Base-by-base conservation (phyloP, 2,888 invertebrate genomes). In the Odontocolon sp. region DNA sequence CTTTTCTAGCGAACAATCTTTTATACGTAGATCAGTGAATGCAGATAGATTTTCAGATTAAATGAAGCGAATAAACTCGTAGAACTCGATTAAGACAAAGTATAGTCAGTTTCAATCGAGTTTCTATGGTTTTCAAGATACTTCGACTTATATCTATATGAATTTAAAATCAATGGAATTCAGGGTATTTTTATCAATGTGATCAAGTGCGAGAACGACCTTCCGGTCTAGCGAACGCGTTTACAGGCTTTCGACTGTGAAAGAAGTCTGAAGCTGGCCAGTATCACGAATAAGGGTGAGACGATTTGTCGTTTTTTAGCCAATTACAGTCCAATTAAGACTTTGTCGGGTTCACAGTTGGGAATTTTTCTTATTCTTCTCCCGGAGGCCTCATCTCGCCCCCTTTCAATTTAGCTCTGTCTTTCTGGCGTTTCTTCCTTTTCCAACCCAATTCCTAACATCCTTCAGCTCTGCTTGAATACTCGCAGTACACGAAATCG, bases 301-400 rank as follows among this genome's bases (percentile, higher is more conserved):
- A 26, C 31, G 59, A 73, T 67, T 54, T 36, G 31, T 54, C 40
- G 21, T 45, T 64, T 61, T 71, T 63, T 63, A 77, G 66, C 70
- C 79, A 80, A 81, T 82, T 81, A 81, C 72, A 74, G 77, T 74
- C 80, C 80, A 82, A 85, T 85, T 84, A 82, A 81, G 77, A 75
- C 78, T 80, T 81, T 79, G 75, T 72, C 64, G 47, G 45, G 42
- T 36, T 42, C 26, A 33, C 66, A 59, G 36, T 23, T 40, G 64
- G 69, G 63, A 42, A 61, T 72, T 52, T 63, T 68, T 56, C 26
- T 69, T 54, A 63, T 52, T 54, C 66, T 52, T 64, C 36, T 67
- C 68, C 8, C 56, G 57, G 14, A 50, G 61, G 36, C 11, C 47
- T 66, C 57, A 36, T 61, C 14, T 56, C 33, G n/a, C 40, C 5